phyloP scores from a whole-genome alignment of 2,888 invertebrate species.

The Sepioteuthis lessoniana region DNA sequence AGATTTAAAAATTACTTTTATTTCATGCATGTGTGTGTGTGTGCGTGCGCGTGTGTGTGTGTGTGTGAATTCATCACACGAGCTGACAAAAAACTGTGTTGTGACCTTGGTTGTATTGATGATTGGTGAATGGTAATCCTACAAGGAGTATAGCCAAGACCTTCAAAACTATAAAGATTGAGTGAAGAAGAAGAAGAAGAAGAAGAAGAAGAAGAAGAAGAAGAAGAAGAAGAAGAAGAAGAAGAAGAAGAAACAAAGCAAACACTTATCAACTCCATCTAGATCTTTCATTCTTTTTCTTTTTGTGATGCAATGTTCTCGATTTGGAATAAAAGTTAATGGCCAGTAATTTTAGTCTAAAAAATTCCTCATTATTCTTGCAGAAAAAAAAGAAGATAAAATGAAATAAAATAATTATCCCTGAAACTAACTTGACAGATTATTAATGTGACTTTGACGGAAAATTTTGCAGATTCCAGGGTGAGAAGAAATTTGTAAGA shows the following conservation, averaged over 20 bases:
- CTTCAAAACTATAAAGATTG: too few species aligned
- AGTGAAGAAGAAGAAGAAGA: too few species aligned
- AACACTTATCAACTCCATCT: not conserved
- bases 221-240: not conserved
- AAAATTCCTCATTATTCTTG: constrained; percentile 19
- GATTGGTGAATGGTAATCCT: not conserved
- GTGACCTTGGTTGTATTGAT: not conserved
- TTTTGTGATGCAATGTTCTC: not conserved
- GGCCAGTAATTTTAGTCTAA: not conserved
- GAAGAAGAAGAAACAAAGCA: not conserved
- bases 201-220: not conserved
- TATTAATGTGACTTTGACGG: not conserved
- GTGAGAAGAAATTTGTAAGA: not conserved
- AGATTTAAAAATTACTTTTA: too few species aligned
- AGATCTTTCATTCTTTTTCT: not conserved
- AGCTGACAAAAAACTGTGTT: not conserved
- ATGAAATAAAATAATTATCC: not conserved
- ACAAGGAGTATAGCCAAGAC: not conserved
- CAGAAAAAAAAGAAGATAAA: not conserved
- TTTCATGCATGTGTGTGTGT: too few species aligned
- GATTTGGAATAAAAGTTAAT: not conserved
- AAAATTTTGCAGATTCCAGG: not conserved
- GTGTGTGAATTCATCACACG: not conserved
- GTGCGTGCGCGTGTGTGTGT: too few species aligned
- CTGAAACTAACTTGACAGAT: not conserved